Evolutionary conservation across 2,797 vertebrate species (phyloP), one percentile per base, ranked within the genome.

Genomic region (Mormyrops boulengeri): DNA sequence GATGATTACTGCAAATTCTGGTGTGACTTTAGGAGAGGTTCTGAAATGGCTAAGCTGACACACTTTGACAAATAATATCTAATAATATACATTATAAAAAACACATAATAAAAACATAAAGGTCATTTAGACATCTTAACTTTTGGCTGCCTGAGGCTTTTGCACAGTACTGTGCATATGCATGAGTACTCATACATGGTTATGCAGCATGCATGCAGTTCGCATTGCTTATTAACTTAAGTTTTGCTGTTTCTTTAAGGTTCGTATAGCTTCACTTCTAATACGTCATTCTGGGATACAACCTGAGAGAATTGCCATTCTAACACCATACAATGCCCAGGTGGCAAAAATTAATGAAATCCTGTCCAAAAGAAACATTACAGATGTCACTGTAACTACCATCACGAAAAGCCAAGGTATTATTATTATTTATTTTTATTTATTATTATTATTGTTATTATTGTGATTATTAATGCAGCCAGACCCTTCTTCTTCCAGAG

Each of bases 401-500:
- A 95, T 97, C 93, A 95, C 94, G 93, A 97, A 97, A 91, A 97
- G 97, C 73, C 97, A 97, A 95, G 97, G 97, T 97, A 91, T 50
- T 49, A 19, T 69, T 22, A 30, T 50, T 34, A 34, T 53, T 53
- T 87, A 11, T 80, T 73, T 14, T 73, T 73, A 73, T 73, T 73
- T 38, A 73, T 38, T 73, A 38, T 17, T 19, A 41, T 77, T 19
- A 19, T 77, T 41, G 19, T 73, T 17, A 34, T 11, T 38, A 38
- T 34, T 30, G 26, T 30, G 0, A 73, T 73, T 41, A 41, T 73
- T 17, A 34, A 3, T 38, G 17, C 14, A 60, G 57, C 57, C n/a
- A 22, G n/a, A 62, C 60, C n/a, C 2, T 22, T 26, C 60, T 26
- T 26, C 2, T 62, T 22, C 8, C 26, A 9, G 22, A 66, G 60